A percentile compares a stretch with the other conserved stretches of the same genome.
Conservation (phyloP, 2,888 invertebrate genomes). For the Monochamus alternatus region DNA sequence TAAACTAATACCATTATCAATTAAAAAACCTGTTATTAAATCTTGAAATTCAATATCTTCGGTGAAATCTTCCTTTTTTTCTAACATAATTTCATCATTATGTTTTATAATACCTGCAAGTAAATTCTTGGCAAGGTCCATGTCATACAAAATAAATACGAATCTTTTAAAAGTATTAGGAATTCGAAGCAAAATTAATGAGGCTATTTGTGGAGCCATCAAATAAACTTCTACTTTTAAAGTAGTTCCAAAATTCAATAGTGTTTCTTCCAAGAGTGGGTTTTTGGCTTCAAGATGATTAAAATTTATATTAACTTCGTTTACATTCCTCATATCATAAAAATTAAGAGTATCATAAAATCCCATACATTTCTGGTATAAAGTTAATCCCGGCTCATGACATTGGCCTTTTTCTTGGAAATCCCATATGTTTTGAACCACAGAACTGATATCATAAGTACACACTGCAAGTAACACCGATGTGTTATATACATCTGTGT, state of each 20-base stretch:
- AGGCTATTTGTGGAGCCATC: constrained; percentile 56
- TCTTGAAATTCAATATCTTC: constrained; percentile 39
- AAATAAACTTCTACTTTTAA: constrained; percentile 57
- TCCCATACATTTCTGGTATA: constrained; percentile 35
- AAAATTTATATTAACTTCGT: constrained; percentile 48
- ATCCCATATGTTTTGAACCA: constrained; percentile 56
- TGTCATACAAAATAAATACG: constrained; percentile 51
- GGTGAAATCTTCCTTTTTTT: constrained; percentile 9
- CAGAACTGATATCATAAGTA: constrained; percentile 56
- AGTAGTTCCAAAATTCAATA: constrained; percentile 52
- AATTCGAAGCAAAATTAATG: constrained; percentile 50
- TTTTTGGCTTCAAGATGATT: background rate
- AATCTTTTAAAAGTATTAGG: constrained; percentile 56
- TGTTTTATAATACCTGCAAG: constrained; percentile 49
- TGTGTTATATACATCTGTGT: background rate
- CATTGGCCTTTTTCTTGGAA: constrained; percentile 80
- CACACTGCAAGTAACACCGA: constrained; percentile 52
- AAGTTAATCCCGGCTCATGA: constrained; percentile 79
- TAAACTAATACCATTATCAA: constrained; percentile 58
- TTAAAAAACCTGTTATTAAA: constrained; percentile 58
- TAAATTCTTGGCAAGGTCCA: constrained; percentile 42
- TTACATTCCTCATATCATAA: constrained; percentile 40
- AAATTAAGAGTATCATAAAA: constrained; percentile 22
- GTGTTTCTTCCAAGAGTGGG: constrained; percentile 39
- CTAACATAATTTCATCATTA: constrained; percentile 47